Percentiles rank a stretch among this genome's conserved stretches.
Evolutionary conservation across 2,888 invertebrate species (phyloP).

Genomic region (Chironomus tentans): DNA sequence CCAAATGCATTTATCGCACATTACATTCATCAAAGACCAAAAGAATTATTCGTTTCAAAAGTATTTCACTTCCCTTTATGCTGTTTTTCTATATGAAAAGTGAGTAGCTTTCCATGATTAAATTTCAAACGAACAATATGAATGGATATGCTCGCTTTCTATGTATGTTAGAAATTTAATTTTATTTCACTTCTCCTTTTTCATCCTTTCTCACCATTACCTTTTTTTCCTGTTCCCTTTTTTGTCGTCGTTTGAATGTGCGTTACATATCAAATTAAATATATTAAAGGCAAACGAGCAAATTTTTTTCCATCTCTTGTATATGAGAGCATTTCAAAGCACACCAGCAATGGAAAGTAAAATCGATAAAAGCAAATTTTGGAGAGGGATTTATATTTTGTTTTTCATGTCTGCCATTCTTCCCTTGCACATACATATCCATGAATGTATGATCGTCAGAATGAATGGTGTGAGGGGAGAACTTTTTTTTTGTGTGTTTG

Average conservation of each 20-base stretch:
- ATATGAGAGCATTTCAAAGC: neutral
- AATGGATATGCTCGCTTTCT: neutral
- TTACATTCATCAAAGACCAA: too few species aligned
- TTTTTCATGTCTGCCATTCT: neutral
- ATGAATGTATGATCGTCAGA: neutral
- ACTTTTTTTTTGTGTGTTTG: neutral
- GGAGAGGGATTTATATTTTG: neutral
- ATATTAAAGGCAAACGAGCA: too few species aligned
- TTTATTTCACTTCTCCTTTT: too few species aligned
- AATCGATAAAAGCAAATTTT: slow-evolving; percentile 12
- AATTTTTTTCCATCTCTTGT: neutral
- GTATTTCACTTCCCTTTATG: too few species aligned
- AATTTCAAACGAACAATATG: neutral
- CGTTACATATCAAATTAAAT: too few species aligned
- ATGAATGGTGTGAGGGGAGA: neutral
- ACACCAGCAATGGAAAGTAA: neutral
- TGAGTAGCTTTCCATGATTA: neutral
- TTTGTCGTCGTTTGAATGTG: too few species aligned
- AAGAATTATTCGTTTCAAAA: too few species aligned
- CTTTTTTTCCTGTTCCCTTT: too few species aligned
- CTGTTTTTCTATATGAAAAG: too few species aligned
- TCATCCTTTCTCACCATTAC: too few species aligned
- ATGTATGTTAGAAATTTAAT: too few species aligned
- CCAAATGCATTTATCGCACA: too few species aligned
- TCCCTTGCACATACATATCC: neutral